Evolutionary conservation across 2,113 vertebrate species (phyloP).

Genomic region (Pygoscelis adeliae): DNA sequence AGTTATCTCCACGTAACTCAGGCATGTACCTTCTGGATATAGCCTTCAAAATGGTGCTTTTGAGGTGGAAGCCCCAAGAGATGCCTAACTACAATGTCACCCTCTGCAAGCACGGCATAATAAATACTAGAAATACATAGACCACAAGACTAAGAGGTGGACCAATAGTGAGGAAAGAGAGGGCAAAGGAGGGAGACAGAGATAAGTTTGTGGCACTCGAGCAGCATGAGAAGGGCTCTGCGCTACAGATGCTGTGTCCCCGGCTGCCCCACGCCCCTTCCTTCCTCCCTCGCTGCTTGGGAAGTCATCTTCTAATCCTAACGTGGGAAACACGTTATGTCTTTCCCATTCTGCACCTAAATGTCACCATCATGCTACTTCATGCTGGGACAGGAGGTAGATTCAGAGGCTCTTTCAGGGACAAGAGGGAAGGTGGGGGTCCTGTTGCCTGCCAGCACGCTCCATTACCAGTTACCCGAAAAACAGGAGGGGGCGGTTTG

Average conservation of each 20-base stretch:
- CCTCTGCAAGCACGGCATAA: neutral
- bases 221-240: neutral
- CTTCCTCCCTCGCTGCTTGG: neutral
- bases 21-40: neutral
- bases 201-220: neutral
- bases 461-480: neutral
- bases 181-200: neutral
- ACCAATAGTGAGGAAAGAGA: neutral
- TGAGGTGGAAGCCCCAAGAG: neutral
- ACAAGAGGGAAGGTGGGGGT: neutral
- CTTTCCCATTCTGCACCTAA: neutral
- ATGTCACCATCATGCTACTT: neutral
- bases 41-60: neutral
- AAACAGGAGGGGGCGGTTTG: neutral
- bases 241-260: neutral
- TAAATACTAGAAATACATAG: neutral
- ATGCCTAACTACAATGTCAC: accelerated
- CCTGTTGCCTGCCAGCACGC: neutral
- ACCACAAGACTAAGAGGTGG: neutral
- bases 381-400: accelerated
- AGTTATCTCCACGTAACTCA: accelerated
- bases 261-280: accelerated
- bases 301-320: neutral
- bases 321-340: accelerated
- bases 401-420: neutral